Evolutionary conservation across 2,888 invertebrate genomes (phyloP), one percentile per base, ranked within the genome.

Genomic region (Volucella inflata): DNA sequence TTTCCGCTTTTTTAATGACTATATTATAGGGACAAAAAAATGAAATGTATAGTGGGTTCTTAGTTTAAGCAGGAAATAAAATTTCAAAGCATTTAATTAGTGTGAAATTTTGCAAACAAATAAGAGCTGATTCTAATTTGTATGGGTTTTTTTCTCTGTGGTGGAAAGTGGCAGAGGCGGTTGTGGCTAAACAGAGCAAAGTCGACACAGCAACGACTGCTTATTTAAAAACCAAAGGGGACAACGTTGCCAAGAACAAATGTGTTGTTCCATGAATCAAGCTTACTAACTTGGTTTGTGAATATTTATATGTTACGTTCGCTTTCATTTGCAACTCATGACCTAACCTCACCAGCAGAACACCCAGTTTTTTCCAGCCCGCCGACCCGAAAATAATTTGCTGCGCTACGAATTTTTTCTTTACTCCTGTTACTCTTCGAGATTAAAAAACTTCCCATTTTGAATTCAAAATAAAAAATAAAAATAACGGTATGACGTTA

Each of bases 401-500:
- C 59, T 70, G 21, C 57, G 17, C 78, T 74, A 50, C 38, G 10
- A n/a, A n/a, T n/a, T 71, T 67, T 57, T 60, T 50, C n/a, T 12
- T 44, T 10, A 14, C 36, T 38, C 17, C 14, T 30, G 40, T 50
- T 70, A 44, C 72, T 72, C 17, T 79, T 84, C 70, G 36, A 60
- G 74, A 84, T 84, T 74, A 59, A 68, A 79, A 65, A 84, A 84
- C 65, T 79, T 75, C 53, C 12, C 51, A 48, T 74, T 72, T 51
- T 46, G 60, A 30, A 46, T 46, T 62, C 53, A 55, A 30, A 64
- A 21, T 4, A 1, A 0, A 21, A 3, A 21, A 21, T 4, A 21
- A 21, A 21, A 2, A 2, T 4, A 0, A 21, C 4, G 4, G 21
- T 21, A 4, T 2, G 21, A 2, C 21, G 21, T 21, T 21, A 2